Evolutionary conservation across 2,113 vertebrate genomes (phyloP), one percentile per base, ranked within the genome.

Genomic region (Antechinus flavipes): DNA sequence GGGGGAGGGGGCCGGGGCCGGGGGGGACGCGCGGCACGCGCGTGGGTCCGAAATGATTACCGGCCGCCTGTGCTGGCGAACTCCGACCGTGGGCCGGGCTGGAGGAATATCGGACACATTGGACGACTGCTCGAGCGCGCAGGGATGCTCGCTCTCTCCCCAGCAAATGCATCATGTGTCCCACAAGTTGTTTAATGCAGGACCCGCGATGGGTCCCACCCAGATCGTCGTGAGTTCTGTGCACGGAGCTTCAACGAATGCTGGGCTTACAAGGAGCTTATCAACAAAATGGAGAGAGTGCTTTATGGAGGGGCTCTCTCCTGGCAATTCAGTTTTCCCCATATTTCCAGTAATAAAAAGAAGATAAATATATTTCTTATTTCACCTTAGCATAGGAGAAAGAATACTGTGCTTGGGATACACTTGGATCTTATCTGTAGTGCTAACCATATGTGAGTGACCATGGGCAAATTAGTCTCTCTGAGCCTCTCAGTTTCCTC

Each of bases 101-200:
- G 58, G 95, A 98, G 98, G 97, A 97, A 98, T 98, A 98, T 98
- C 97, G 96, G 97, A 96, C 97, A 96, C 96, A 96, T 97, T 97
- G 97, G 97, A 98, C 98, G 97, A 98, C 97, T 97, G 90, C 97
- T 96, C 96, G 98, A 98, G 98, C 97, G 97, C 98, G 98, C 99
- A 98, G 97, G 91, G 92, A 96, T 96, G 94, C 96, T 98, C 98
- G 98, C 98, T 98, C 98, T 98, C 98, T 2, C 30, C 61, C 35
- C 90, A 96, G 97, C 97, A 94, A 93, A 53, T 47, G 95, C 54
- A 95, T 93, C 94, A 52, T 95, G 95, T 96, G 98, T 95, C 97
- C 95, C 95, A 93, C 42, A 93, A 96, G 95, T 93, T 95, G 56
- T 93, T 96, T 92, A 92, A 96, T 68, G 55, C 56, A 10, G 14